Conservation (phyloP, 2,113 vertebrate genomes). For the Colaptes auratus region DNA sequence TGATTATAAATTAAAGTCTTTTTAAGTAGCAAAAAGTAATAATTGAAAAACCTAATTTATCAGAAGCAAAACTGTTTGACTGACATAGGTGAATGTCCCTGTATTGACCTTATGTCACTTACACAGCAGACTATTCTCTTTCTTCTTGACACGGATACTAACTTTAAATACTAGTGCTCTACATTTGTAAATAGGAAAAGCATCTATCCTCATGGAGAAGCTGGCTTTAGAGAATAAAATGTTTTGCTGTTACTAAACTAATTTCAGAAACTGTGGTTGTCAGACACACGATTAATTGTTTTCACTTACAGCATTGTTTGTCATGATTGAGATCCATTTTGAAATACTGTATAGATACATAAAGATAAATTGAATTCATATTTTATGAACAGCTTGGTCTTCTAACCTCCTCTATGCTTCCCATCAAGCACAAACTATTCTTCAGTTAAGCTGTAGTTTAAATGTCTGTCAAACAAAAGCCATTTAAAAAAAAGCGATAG, state of each 20-base stretch:
- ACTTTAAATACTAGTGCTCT: background rate
- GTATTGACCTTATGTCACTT: background rate
- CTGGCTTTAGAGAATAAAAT: background rate
- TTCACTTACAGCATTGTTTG: background rate
- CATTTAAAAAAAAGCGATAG: background rate
- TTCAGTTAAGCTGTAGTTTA: background rate
- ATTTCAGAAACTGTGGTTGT: background rate
- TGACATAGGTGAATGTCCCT: background rate
- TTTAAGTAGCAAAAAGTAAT: background rate
- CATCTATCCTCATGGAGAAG: background rate
- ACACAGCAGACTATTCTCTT: background rate
- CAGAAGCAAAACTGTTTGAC: background rate
- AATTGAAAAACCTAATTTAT: background rate
- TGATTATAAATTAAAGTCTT: background rate
- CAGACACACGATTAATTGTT: background rate
- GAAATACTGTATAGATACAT: background rate
- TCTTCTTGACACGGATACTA: background rate
- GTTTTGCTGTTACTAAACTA: background rate
- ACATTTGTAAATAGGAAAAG: background rate
- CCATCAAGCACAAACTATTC: background rate
- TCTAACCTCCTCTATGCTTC: background rate
- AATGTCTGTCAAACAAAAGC: background rate
- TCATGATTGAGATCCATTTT: background rate
- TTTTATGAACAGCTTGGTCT: background rate
- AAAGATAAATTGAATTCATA: background rate